Evolutionary conservation across 2,113 vertebrate genomes (phyloP), one percentile per base, ranked within the genome.

Genomic region (Chaetorhynchus papuensis): DNA sequence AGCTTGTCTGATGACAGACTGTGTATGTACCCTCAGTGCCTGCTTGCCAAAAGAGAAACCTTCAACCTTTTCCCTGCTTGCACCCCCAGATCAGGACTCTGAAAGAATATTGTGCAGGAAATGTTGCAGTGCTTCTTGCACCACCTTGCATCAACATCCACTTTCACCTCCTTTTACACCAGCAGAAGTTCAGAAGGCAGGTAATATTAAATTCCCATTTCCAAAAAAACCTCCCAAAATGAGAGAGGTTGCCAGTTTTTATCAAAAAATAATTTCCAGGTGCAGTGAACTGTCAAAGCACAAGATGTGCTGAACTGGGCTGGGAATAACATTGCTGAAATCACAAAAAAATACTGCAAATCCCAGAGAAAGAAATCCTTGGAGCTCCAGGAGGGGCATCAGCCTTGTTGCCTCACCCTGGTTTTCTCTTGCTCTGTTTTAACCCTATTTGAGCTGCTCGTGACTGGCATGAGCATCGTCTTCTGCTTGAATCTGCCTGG

Each of bases 221-320:
- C 45, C 6, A 72, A 72, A 86, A 74, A 68, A 41, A 4, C 12
- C 78, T 70, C 83, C 70, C 37, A 77, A 78, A 80, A 54, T 23
- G 13, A 78, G 37, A 80, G 21, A 63, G 64, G 47, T 66, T 86
- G 68, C 90, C 90, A 90, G 86, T n/a, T 93, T 90, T 89, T 90
- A 66, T 86, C 86, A 95, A 83, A 68, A 81, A 95, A 81, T 83
- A 96, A 94, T 93, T 89, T 95, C 90, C 92, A 92, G 92, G 86
- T 95, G 94, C 92, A 83, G 63, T 14, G 56, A 95, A 56, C 79
- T 95, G 94, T 93, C 95, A 93, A 90, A 94, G 75, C 59, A 90
- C 90, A 93, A 88, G 79, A 86, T 89, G 79, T 66, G 72, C 71
- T 88, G 92, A 65, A 61, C 54, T 24, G 33, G 45, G n/a, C 39